These are phyloP conservation scores for Forbesichthys papilliferus DNA, from an alignment of 2,113 vertebrate genomes.

Conservation along the genomic window DNA sequence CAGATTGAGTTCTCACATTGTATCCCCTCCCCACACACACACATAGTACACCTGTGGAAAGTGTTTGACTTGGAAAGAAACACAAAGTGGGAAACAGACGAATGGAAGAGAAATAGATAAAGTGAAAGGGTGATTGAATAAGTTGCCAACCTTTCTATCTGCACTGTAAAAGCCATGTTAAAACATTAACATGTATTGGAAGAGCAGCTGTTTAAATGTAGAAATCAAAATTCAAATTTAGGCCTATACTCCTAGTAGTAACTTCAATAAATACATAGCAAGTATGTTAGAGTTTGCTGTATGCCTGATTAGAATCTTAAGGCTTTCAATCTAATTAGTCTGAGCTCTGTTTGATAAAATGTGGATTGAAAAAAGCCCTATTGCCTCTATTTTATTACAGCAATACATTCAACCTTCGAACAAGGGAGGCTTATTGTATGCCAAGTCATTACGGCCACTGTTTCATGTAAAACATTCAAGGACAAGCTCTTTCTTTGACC, in stretches of 20 bases:
- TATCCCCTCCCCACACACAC: conserved; percentile 5
- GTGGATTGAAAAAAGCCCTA: conserved; percentile 16
- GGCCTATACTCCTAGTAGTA: too few species aligned
- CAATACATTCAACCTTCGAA: conserved; percentile 37
- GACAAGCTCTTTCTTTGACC: not conserved
- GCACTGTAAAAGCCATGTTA: too few species aligned
- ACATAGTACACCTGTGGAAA: conserved; percentile 35
- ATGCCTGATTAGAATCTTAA: conserved; percentile 52
- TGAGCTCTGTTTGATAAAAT: conserved; percentile 41
- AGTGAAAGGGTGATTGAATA: not conserved
- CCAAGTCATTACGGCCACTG: conserved; percentile 4
- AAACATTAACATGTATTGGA: too few species aligned
- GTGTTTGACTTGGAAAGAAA: conserved; percentile 2
- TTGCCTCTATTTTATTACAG: conserved; percentile 21
- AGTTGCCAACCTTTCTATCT: conserved; percentile 47
- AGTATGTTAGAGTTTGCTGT: conserved; percentile 36
- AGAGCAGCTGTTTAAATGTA: too few species aligned
- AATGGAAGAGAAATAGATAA: conserved; percentile 4
- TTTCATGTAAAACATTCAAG: too few species aligned
- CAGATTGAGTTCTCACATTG: conserved; percentile 35
- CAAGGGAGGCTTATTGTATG: conserved; percentile 3
- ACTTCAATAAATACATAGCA: too few species aligned
- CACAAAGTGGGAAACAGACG: not conserved
- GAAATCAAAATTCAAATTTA: too few species aligned
- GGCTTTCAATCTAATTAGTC: conserved; percentile 57